Conservation (phyloP, 2,797 vertebrate genomes). For the Megaceryle alcyon region DNA sequence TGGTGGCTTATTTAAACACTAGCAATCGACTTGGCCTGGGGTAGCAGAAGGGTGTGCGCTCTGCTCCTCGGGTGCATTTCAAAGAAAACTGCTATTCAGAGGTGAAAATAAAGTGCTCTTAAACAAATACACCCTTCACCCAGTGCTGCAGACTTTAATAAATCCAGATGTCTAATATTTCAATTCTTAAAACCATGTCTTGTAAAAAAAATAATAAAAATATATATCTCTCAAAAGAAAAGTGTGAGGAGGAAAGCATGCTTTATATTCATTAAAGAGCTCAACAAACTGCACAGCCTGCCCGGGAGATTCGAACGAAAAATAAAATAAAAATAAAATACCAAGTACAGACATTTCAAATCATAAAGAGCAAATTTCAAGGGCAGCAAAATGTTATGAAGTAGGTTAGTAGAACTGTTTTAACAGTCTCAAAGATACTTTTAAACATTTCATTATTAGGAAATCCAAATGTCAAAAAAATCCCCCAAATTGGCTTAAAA, state of each 20-base stretch:
- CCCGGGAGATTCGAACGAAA: background rate
- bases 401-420: constrained; percentile 1
- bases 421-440: constrained; percentile 31
- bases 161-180: constrained; percentile 4
- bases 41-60: accelerated
- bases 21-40: accelerated
- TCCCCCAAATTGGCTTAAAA: background rate
- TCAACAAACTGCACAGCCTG: background rate
- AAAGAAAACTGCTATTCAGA: background rate
- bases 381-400: constrained; percentile 22
- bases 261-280: background rate
- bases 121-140: background rate
- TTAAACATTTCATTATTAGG: constrained; percentile 14
- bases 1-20: background rate
- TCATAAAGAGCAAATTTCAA: background rate
- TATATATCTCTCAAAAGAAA: background rate
- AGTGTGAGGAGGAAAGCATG: background rate
- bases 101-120: background rate
- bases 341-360: background rate
- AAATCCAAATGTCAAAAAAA: constrained; percentile 39
- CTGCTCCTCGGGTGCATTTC: background rate
- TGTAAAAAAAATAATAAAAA: background rate
- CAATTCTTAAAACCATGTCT: background rate
- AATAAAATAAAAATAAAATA: background rate
- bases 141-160: background rate